Evolutionary conservation across 2,797 vertebrate species (phyloP).

Genomic region (Loriculus beryllinus): DNA sequence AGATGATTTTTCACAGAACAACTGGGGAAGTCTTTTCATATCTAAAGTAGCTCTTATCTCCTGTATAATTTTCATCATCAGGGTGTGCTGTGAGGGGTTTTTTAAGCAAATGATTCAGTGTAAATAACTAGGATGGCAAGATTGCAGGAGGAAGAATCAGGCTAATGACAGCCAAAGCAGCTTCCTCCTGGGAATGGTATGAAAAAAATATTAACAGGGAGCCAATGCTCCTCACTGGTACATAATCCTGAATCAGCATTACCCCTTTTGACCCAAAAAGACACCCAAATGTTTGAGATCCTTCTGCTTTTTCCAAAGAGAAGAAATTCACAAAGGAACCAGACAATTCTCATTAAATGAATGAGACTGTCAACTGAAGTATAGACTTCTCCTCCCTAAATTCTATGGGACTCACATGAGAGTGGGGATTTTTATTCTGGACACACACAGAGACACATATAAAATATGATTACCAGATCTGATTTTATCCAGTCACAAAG

Average conservation of each 20-base stretch:
- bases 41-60: neutral
- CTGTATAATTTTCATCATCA: neutral
- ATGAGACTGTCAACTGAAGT: neutral
- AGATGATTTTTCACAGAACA: neutral
- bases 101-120: slow-evolving; percentile 35
- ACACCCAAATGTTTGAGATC: neutral
- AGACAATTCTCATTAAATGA: neutral
- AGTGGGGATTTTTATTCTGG: neutral
- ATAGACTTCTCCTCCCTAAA: neutral
- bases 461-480: neutral
- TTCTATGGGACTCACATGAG: neutral
- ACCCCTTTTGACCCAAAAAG: neutral
- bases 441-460: neutral
- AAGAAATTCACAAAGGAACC: neutral
- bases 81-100: neutral
- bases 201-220: neutral
- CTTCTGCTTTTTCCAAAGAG: neutral
- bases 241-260: neutral
- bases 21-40: neutral
- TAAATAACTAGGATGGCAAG: slow-evolving; percentile 9
- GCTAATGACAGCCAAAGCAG: slow-evolving; percentile 5
- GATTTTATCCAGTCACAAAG: neutral
- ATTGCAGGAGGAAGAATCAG: slow-evolving; percentile 30
- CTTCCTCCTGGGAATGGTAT: neutral
- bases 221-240: neutral